Conservation (phyloP, 2,888 invertebrate species). For the Eupithecia tripunctaria region DNA sequence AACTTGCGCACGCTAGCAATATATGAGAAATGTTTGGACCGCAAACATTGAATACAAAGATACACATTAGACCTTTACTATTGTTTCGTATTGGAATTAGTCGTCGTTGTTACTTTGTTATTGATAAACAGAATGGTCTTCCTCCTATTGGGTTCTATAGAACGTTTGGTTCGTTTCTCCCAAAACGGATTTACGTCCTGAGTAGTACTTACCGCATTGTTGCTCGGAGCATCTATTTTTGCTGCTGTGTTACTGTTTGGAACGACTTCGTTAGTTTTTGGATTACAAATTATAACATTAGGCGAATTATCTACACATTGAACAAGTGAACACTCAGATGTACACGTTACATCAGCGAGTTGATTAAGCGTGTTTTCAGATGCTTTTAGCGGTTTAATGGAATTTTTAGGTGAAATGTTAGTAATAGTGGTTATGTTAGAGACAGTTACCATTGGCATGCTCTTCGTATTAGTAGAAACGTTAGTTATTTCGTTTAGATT, state of each 20-base stretch:
- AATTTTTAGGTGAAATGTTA: slow-evolving; percentile 82
- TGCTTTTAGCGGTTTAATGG: slow-evolving; percentile 78
- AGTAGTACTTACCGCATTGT: slow-evolving; percentile 71
- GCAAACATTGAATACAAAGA: slow-evolving; percentile 32
- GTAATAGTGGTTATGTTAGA: slow-evolving; percentile 83
- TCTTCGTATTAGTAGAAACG: slow-evolving; percentile 72
- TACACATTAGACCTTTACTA: slow-evolving; percentile 45
- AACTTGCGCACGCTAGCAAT: slow-evolving; percentile 68
- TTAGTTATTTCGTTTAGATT: slow-evolving; percentile 69
- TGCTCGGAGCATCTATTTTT: slow-evolving; percentile 52
- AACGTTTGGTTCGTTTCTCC: slow-evolving; percentile 75
- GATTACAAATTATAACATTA: slow-evolving; percentile 49
- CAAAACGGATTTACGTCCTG: slow-evolving; percentile 80
- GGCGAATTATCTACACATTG: slow-evolving; percentile 57
- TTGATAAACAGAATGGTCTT: slow-evolving; percentile 81
- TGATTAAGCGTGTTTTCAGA: slow-evolving; percentile 57
- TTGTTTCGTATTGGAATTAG: slow-evolving; percentile 54
- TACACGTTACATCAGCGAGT: slow-evolving; percentile 62
- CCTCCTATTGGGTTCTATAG: slow-evolving; percentile 76
- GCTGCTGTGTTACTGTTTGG: slow-evolving; percentile 52
- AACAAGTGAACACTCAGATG: slow-evolving; percentile 63
- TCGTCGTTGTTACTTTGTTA: slow-evolving; percentile 74
- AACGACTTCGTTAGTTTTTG: slow-evolving; percentile 57
- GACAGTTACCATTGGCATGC: slow-evolving; percentile 84
- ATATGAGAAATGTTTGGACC: slow-evolving; percentile 68